phyloP scores from a whole-genome alignment of 2,888 invertebrate species.

The Piscicola geometra region DNA sequence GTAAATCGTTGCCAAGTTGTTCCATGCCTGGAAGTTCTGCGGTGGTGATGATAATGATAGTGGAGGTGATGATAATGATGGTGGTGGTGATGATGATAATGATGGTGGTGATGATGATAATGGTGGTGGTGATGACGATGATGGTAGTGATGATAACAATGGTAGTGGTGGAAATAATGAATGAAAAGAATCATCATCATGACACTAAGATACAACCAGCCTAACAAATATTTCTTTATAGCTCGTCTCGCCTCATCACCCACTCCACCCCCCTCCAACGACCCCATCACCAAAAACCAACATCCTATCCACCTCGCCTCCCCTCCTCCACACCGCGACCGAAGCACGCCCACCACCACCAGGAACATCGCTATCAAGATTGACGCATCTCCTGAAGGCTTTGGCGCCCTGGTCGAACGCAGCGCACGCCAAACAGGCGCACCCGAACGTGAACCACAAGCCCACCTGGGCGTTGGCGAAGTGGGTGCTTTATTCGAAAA shows the following conservation, averaged over 20 bases:
- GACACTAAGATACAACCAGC: too few relatives aligned
- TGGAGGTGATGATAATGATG: conserved; percentile 1
- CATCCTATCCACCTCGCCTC: too few relatives aligned
- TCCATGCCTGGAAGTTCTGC: conserved; percentile 89
- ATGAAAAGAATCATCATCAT: too few relatives aligned
- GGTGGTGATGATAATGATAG: neutral
- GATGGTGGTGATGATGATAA: too few relatives aligned
- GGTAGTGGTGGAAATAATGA: too few relatives aligned
- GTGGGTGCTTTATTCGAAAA: neutral
- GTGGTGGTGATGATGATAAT: neutral
- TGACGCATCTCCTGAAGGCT: conserved; percentile 79
- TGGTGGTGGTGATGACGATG: too few relatives aligned
- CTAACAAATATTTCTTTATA: too few relatives aligned
- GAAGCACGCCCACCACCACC: neutral
- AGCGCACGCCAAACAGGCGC: conserved; percentile 65
- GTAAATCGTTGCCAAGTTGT: conserved; percentile 89
- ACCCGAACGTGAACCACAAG: conserved; percentile 82
- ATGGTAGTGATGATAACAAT: too few relatives aligned
- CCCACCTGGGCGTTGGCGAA: conserved; percentile 49
- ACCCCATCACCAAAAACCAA: neutral
- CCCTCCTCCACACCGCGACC: too few relatives aligned
- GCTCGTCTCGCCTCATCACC: too few relatives aligned
- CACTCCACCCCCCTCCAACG: too few relatives aligned
- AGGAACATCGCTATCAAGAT: conserved; percentile 69
- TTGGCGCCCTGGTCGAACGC: conserved; percentile 67